Base-by-base conservation (phyloP, 1,140 invertebrate genomes). In the Calosoma granatense region DNA sequence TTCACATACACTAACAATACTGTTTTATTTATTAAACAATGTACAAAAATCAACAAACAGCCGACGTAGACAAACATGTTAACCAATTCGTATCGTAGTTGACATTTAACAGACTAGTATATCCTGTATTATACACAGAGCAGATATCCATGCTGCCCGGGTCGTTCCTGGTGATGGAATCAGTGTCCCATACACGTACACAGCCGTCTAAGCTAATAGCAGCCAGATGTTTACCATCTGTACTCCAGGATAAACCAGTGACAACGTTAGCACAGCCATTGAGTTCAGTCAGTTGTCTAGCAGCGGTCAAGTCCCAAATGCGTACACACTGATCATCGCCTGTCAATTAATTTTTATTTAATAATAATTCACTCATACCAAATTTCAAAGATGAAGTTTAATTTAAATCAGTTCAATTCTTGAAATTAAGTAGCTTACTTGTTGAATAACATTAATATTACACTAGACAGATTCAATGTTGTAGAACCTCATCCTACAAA, bases 241-340 rank as follows among this genome's bases (percentile, higher is more conserved):
- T 69, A 67, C 78, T 81, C 78, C 84, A 87, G 39, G 76, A 70
- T 41, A 87, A 67, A 61, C 78, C 73, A 64, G 81, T 77, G 2
- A 86, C 69, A 14, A 77, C 78, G 57, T 81, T 76, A n/a, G 76
- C 72, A 61, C 81, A 80, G 43, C 81, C 81, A 64, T 76, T 76
- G 1, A 87, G 67, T 63, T 86, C 81, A 59, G 78, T 78, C 12
- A 84, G 56, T 52, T 82, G 62, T 55, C 73, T 71, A 53, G 83
- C 82, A 52, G 78, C 74, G 4, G 77, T 75, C 56, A 89, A 69
- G 67, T 88, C 85, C 85, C 86, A 89, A 55, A 88, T 75, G 58
- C 75, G 72, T 53, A 88, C 77, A 51, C 70, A 69, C 61, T 78
- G 74, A 65, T 87, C 85, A 62, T 85, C 84, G 47, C 84, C 41